Percentiles rank a stretch among this genome's conserved stretches.
These are phyloP conservation scores for Phyllotis vaccarum DNA, from an alignment of 2,797 vertebrate genomes.

Conservation along the genomic window DNA sequence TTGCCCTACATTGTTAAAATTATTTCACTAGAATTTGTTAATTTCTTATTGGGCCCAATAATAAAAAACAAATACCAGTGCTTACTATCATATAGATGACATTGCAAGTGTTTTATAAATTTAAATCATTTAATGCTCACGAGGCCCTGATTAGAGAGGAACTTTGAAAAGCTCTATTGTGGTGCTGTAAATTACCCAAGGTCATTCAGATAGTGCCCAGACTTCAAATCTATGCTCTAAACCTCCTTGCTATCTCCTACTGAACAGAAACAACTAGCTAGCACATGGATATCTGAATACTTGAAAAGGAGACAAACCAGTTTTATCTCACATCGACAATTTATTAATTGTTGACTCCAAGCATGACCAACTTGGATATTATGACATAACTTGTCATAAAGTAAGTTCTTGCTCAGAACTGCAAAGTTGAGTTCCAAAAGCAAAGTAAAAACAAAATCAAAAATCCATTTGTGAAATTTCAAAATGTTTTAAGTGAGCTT, in stretches of 20 bases:
- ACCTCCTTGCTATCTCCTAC: background rate
- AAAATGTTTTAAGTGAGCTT: background rate
- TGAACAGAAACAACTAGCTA: background rate
- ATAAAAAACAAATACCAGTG: background rate
- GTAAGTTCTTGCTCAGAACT: background rate
- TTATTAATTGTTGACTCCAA: background rate
- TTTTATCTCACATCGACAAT: background rate
- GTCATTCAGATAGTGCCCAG: background rate
- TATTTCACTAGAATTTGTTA: background rate
- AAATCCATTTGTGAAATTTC: background rate
- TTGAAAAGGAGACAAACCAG: background rate
- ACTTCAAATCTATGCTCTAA: background rate
- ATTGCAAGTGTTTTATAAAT: background rate
- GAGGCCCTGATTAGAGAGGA: background rate
- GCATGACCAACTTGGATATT: background rate
- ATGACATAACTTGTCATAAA: background rate
- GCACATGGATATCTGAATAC: background rate
- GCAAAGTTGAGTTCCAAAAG: background rate
- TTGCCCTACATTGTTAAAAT: background rate
- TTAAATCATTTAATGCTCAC: background rate
- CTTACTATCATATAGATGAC: background rate
- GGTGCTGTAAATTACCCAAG: background rate
- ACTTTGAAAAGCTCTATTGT: background rate
- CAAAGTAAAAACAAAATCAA: background rate
- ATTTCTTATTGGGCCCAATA: background rate